Conservation (phyloP, 2,888 invertebrate species). For the Latrodectus hesperus region DNA sequence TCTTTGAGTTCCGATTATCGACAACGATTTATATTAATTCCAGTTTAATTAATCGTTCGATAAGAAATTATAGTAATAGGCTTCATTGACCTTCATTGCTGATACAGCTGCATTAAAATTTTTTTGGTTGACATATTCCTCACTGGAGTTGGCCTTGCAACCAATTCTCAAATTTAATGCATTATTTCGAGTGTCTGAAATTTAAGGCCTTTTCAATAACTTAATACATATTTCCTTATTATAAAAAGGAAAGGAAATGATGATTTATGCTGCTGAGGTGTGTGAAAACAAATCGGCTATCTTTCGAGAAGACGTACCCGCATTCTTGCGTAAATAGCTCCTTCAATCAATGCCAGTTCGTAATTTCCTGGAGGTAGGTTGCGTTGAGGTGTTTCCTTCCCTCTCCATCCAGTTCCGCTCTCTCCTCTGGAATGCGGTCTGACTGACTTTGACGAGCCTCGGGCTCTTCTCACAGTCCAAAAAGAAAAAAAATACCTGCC, state of each 20-base stretch:
- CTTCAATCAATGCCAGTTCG: constrained; percentile 38
- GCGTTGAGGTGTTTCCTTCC: background rate
- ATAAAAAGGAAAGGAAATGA: background rate
- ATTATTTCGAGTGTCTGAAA: too few relatives aligned
- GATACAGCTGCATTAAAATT: too few relatives aligned
- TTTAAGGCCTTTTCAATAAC: too few relatives aligned
- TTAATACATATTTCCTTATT: too few relatives aligned
- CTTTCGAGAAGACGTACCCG: background rate
- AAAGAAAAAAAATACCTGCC: constrained; percentile 29
- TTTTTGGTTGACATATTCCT: too few relatives aligned
- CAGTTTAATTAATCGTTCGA: too few relatives aligned
- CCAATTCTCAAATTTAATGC: too few relatives aligned
- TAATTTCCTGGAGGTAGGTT: constrained; percentile 10
- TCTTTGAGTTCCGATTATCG: too few relatives aligned
- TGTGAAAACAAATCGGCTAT: background rate
- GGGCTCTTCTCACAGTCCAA: constrained; percentile 8
- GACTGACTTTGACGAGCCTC: constrained; percentile 10
- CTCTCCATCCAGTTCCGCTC: constrained; percentile 19
- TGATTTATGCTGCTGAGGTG: background rate
- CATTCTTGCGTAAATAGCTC: constrained; percentile 28
- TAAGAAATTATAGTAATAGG: too few relatives aligned
- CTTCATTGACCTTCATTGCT: too few relatives aligned
- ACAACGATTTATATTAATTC: too few relatives aligned
- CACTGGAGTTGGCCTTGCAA: too few relatives aligned
- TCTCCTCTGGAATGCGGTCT: constrained; percentile 48